phyloP scores from a whole-genome alignment of 2,113 vertebrate species.

The Ameiurus melas region DNA sequence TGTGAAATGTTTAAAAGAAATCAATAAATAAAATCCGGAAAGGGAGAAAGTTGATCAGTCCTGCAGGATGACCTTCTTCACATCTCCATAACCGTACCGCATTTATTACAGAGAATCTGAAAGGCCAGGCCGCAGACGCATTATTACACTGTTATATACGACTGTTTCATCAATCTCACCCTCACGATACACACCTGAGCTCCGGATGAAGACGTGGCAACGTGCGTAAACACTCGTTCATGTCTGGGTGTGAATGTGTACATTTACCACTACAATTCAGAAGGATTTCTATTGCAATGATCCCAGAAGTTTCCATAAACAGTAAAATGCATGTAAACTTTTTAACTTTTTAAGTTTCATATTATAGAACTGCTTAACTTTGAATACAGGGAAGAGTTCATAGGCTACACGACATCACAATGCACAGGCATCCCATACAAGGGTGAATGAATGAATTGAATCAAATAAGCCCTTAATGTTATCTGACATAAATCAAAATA shows the following conservation, averaged over 20 bases:
- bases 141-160: background rate
- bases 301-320: background rate
- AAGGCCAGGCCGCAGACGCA: slow-evolving; percentile 11
- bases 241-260: background rate
- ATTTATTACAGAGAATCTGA: slow-evolving; percentile 30
- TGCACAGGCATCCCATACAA: background rate
- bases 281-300: background rate
- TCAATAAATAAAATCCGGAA: slow-evolving; percentile 31
- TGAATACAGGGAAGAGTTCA: background rate
- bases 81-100: slow-evolving; percentile 39
- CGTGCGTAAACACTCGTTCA: background rate
- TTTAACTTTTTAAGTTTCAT: background rate
- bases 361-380: no score
- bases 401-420: background rate
- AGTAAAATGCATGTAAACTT: background rate
- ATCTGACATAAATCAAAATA: background rate
- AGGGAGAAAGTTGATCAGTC: slow-evolving; percentile 55
- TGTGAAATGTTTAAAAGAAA: slow-evolving; percentile 14
- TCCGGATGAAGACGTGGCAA: background rate
- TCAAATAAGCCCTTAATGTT: background rate
- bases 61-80: slow-evolving; percentile 35
- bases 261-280: background rate
- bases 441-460: background rate
- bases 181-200: background rate
- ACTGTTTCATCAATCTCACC: slow-evolving; percentile 1